A percentile compares a stretch with the other conserved stretches of the same genome.
These are phyloP conservation scores for Micrasema longulum DNA, from an alignment of 1,140 invertebrate species.

Conservation along the genomic window DNA sequence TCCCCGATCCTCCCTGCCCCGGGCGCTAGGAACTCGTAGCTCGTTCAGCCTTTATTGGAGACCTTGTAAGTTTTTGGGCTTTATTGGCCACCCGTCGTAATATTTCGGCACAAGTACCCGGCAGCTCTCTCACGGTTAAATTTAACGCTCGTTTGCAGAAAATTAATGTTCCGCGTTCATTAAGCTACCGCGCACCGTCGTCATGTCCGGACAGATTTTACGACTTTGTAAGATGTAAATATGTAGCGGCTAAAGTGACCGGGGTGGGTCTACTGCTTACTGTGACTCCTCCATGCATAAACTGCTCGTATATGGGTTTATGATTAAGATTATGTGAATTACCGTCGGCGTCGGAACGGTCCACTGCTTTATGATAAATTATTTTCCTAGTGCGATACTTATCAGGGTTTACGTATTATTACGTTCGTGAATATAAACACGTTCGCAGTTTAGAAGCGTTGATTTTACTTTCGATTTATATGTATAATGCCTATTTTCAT, in stretches of 20 bases:
- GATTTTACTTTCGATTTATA: no score
- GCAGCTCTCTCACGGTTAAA: conserved; percentile 38
- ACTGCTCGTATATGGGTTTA: conserved; percentile 21
- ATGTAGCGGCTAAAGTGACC: conserved; percentile 19
- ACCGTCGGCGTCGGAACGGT: background rate
- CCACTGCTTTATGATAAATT: conserved; percentile 5
- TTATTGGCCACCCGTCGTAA: conserved; percentile 27
- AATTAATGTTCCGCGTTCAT: conserved; percentile 51
- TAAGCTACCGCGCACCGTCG: conserved; percentile 39
- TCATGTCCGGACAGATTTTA: conserved; percentile 40
- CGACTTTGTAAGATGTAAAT: conserved; percentile 47
- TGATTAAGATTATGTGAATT: conserved; percentile 31
- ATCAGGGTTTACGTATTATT: conserved; percentile 4
- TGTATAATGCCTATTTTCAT: no score
- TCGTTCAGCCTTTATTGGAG: conserved; percentile 33
- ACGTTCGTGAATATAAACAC: background rate
- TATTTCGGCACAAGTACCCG: conserved; percentile 30
- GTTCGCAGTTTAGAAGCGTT: background rate
- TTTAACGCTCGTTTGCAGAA: conserved; percentile 52
- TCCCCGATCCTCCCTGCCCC: no score
- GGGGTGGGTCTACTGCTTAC: no score
- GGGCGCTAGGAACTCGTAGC: conserved; percentile 12
- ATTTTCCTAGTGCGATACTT: background rate
- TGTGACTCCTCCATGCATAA: background rate
- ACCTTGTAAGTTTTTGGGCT: conserved; percentile 32